A percentile compares a stretch with the other conserved stretches of the same genome.
phyloP scores from a whole-genome alignment of 2,113 vertebrate genomes.

The Xyrauchen texanus region DNA sequence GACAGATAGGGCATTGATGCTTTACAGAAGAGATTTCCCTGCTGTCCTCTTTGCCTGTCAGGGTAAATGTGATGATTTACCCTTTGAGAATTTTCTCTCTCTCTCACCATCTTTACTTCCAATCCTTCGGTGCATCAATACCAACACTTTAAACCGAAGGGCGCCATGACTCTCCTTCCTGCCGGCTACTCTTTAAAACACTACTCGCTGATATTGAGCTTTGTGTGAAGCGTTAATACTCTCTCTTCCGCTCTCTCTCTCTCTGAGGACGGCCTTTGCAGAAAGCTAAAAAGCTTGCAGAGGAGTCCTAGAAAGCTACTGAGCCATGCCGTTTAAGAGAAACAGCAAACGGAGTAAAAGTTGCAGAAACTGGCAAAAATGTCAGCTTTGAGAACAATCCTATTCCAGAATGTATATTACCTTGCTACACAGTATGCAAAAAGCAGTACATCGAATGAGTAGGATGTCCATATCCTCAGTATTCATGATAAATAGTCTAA shows the following conservation, averaged over 20 bases:
- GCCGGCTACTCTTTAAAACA: slow-evolving; percentile 44
- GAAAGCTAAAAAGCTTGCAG: slow-evolving; percentile 29
- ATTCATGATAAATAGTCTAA: too few relatives aligned
- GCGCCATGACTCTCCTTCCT: slow-evolving; percentile 26
- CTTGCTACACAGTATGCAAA: too few relatives aligned
- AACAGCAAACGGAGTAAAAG: not conserved
- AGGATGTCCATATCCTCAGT: too few relatives aligned
- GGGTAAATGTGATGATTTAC: slow-evolving; percentile 41
- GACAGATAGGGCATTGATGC: slow-evolving; percentile 25
- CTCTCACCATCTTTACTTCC: slow-evolving; percentile 26
- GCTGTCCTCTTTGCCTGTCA: slow-evolving; percentile 36
- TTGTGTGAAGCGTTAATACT: slow-evolving; percentile 30
- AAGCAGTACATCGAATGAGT: too few relatives aligned
- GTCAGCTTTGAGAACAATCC: too few relatives aligned
- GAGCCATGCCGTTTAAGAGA: slow-evolving; percentile 31
- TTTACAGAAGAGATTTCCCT: slow-evolving; percentile 22
- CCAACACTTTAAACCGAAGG: slow-evolving; percentile 45
- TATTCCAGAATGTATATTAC: too few relatives aligned
- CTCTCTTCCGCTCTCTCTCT: not conserved
- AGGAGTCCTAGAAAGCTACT: slow-evolving; percentile 51
- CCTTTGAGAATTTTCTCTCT: slow-evolving; percentile 36
- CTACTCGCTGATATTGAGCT: slow-evolving; percentile 50
- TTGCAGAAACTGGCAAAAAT: too few relatives aligned
- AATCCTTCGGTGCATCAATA: slow-evolving; percentile 46
- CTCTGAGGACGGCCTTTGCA: slow-evolving; percentile 36